Evolutionary conservation across 2,888 invertebrate species (phyloP), one percentile per base, ranked within the genome.

Genomic region (Drosophila barbarae): DNA sequence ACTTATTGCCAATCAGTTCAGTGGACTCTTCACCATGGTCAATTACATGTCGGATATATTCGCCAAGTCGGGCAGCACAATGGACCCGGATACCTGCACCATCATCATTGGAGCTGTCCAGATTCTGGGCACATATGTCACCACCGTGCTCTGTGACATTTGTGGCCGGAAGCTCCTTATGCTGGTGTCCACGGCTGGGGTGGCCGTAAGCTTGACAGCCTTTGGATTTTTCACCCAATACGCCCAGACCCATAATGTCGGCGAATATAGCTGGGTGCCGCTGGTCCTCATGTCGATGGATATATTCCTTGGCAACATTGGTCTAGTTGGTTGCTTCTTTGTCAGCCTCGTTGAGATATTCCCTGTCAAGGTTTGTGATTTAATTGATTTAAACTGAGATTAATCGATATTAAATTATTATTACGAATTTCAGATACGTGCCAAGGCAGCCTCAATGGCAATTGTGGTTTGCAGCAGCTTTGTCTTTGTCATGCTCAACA

Each of bases 11-110:
- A 87, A 87, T 63, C 86, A 87, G 52, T 85, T 86, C n/a, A 85
- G 86, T 26, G 88, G 88, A 0, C 60, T 76, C 6, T 88, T 86
- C 46, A 79, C 85, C 12, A 82, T 89, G 61, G 69, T 88, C 10
- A 89, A 85, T 56, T 89, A 89, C 53, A 86, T 88, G 74, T 85
- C 88, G 12, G 75, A 78, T 13, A 87, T 89, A 30, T 89, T 89
- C 32, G 70, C 76, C 2, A 51, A 72, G 15, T 77, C 87, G 6
- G 83, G 86, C 2, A 84, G 86, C 4, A 72, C 70, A 5, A 72
- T 89, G 68, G 76, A 87, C 51, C 86, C 88, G 0, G 84, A 88
- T 39, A 79, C 79, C 4, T 84, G 85, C 15, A 86, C 88, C 1
- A 89, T 88, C 26, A 76, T 87, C 30, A 76, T 87, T 44, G 89